These are phyloP conservation scores for Orchesella cincta DNA, from an alignment of 1,140 invertebrate genomes.

Conservation along the genomic window DNA sequence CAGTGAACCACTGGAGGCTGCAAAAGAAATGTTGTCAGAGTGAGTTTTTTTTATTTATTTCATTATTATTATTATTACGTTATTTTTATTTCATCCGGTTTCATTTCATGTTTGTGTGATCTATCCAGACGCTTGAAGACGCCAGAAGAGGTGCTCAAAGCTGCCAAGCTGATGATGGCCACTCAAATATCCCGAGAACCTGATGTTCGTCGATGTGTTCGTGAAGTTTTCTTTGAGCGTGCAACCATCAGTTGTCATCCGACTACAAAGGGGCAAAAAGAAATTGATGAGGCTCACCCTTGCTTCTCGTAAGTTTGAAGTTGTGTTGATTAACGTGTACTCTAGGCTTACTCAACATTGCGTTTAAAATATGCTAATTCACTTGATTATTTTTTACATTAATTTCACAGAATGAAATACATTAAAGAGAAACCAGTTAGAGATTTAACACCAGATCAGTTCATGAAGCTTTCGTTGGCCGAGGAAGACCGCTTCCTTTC, in stretches of 20 bases:
- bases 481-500: conserved; percentile 83
- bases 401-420: conserved; percentile 78
- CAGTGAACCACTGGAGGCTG: conserved; percentile 75
- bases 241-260: conserved; percentile 80
- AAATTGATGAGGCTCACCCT: conserved; percentile 90
- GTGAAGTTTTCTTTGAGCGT: conserved; percentile 88
- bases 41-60: conserved; percentile 52
- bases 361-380: conserved; percentile 7
- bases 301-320: conserved; percentile 64
- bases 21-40: conserved; percentile 69
- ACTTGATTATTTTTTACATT: conserved; percentile 18
- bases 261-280: conserved; percentile 88
- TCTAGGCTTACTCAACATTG: too few species aligned
- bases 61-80: neutral
- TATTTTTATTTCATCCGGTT: neutral
- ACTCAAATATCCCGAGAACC: conserved; percentile 91
- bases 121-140: conserved; percentile 61
- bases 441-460: conserved; percentile 87
- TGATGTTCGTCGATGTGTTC: conserved; percentile 76
- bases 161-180: conserved; percentile 90
- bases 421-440: conserved; percentile 91
- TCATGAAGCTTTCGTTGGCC: conserved; percentile 77
- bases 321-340: neutral
- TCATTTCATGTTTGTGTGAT: conserved; percentile 25
- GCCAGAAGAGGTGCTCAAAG: conserved; percentile 80